Conservation (phyloP, 2,797 vertebrate species). For the Microctenopoma stevenorrisi region DNA sequence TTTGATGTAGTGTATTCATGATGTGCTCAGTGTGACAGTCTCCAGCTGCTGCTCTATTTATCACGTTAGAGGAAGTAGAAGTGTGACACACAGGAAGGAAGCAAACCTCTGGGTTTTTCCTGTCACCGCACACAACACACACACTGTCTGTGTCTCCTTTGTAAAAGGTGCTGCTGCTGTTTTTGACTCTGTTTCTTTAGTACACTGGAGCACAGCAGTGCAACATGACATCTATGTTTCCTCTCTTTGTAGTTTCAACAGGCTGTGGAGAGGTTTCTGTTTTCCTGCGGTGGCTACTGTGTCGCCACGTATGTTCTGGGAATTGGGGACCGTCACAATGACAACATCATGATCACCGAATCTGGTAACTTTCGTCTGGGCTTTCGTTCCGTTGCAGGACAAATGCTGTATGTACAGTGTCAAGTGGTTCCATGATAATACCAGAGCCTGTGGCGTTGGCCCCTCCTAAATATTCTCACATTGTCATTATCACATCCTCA, state of each 20-base stretch:
- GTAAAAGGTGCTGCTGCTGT: background rate
- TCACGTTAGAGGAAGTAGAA: slow-evolving; percentile 54
- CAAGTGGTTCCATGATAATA: background rate
- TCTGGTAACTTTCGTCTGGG: slow-evolving; percentile 79
- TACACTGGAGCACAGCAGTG: too few species aligned
- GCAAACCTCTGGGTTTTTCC: slow-evolving; percentile 51
- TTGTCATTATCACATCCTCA: background rate
- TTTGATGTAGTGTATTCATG: background rate
- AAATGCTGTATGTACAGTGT: background rate
- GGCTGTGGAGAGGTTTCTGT: slow-evolving; percentile 95
- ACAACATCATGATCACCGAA: slow-evolving; percentile 99
- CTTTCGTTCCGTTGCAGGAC: background rate
- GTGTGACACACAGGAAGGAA: slow-evolving; percentile 72
- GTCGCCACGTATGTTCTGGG: slow-evolving; percentile 98
- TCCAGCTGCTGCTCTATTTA: slow-evolving; percentile 23
- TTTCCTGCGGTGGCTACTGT: slow-evolving; percentile 97
- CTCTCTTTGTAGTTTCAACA: slow-evolving; percentile 88
- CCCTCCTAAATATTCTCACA: background rate
- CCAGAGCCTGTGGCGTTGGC: background rate
- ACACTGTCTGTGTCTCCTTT: background rate
- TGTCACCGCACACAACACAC: slow-evolving; percentile 32
- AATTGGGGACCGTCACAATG: slow-evolving; percentile 97
- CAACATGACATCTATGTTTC: background rate
- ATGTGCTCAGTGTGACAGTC: background rate
- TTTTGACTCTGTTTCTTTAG: background rate